Evolutionary conservation across 2,113 vertebrate species (phyloP), one percentile per base, ranked within the genome.

Genomic region (Gavialis gangeticus): DNA sequence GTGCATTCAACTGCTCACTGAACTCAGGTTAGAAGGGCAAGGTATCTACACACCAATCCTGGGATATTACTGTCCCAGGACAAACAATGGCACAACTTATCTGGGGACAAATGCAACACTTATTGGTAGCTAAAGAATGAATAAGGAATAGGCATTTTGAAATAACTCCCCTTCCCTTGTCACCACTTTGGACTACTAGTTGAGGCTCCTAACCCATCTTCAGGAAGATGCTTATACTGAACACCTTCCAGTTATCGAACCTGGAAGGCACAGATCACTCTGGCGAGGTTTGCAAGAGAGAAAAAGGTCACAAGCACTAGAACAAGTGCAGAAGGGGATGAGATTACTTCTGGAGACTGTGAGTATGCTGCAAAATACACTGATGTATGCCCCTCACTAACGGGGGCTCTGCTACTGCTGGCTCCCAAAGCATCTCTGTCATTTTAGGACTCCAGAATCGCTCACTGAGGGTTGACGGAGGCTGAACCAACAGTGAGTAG

Each of bases 391-490:
- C 30, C 25, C 16, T 63, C 62, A 28, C 83, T 6, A 84, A 67
- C 57, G 2, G 55, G 1, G 0, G 13, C 28, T 85, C 82, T 83
- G 58, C 30, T 85, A 0, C 2, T 16, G 22, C 0, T 9, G 25
- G 67, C 3, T 63, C 92, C 1, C 1, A 46, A 46, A 46, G 46
- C 46, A 46, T 46, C 46, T 46, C 46, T 46, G 46, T 46, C 46
- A 46, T 9, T 7, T 46, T 46, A 7, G 8, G 46, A 46, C 46
- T 46, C 46, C 46, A 46, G 46, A 46, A 46, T 46, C 46, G 46
- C 46, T 46, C 7, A 4, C 37, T 0, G 2, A 79, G 58, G 55
- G 28, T 56, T 11, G 56, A 55, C 57, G 7, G 46, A 16, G 9
- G 81, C 22, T 73, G 82, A 84, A 89, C 58, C n/a, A 69, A 12